These are phyloP conservation scores for Urechis unicinctus DNA, from an alignment of 2,888 invertebrate species.

Conservation along the genomic window DNA sequence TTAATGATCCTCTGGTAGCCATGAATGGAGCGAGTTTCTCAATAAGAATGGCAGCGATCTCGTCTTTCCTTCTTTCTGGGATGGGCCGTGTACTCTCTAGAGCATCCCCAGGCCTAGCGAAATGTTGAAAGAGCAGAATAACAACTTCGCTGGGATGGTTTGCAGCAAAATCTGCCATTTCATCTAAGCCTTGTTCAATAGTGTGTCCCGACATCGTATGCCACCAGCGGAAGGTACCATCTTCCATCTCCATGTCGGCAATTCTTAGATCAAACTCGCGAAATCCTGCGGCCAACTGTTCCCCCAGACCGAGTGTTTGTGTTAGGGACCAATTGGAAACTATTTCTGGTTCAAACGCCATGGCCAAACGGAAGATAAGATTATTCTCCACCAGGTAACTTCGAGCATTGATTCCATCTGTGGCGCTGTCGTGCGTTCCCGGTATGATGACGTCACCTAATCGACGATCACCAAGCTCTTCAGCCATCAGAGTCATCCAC, in stretches of 20 bases:
- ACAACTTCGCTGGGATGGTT: background rate
- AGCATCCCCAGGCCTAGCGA: background rate
- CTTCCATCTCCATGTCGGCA: background rate
- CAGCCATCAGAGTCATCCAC: slow-evolving; percentile 3
- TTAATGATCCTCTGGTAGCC: background rate
- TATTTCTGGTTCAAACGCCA: too few relatives aligned
- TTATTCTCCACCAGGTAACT: background rate
- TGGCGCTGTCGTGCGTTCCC: background rate
- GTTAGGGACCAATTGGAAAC: slow-evolving; percentile 7
- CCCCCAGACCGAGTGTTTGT: background rate
- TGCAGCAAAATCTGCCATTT: background rate
- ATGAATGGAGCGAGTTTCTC: background rate
- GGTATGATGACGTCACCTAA: slow-evolving; percentile 5
- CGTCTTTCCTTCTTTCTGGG: background rate
- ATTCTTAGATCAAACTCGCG: slow-evolving; percentile 5
- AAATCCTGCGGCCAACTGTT: slow-evolving; percentile 3
- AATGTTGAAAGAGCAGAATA: background rate
- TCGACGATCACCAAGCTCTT: background rate
- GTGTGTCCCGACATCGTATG: background rate
- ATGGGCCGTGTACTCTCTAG: background rate
- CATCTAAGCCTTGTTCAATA: background rate
- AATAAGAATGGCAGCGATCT: background rate
- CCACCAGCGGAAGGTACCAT: slow-evolving; percentile 9
- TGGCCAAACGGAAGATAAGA: background rate
- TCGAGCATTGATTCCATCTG: background rate